Base-by-base conservation (phyloP, 2,797 vertebrate genomes). In the Varecia variegata region DNA sequence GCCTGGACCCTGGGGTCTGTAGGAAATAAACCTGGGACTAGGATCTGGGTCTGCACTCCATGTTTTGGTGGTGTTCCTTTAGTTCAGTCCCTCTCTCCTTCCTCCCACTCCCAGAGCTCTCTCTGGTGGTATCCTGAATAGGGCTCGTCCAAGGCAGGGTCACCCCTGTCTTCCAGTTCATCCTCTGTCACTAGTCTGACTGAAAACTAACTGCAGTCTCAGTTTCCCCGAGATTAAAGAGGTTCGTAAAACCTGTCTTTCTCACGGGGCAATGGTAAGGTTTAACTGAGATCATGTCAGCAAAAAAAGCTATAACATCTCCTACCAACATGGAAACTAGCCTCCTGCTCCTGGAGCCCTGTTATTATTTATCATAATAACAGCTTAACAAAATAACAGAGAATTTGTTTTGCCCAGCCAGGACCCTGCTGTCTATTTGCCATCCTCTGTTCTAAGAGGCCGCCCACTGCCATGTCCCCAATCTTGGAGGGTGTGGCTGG, bases 401-500 rank as follows among this genome's bases (percentile, higher is more conserved):
- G 27, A 81, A 56, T 83, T 81, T 82, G 30, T 86, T 60, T 84
- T 56, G 35, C 62, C 47, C 74, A 62, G 58, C 38, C 18, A 23
- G 6, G 83, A 81, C 52, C 52, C 47, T 83, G 30, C 9, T 65
- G 45, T 93, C 89, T 79, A 0, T 90, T 71, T 92, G 47, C 84
- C 65, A 32, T 43, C n/a, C 62, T 95, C 77, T 25, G 23, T 86
- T 90, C 88, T 86, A 35, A 93, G 92, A 92, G 68, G 54, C 32
- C 70, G 94, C 73, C 70, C n/a, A 27, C 25, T 54, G 88, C 43
- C 35, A 9, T 68, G 82, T 92, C 87, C 83, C 79, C 56, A 82
- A 71, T 84, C 79, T 95, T 68, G 54, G 70, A 95, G 92, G 65
- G 58, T 91, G 84, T 93, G 94, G 90, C 93, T 73, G 88, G 77